Percentiles rank a stretch among this genome's conserved stretches.
phyloP scores from a whole-genome alignment of 2,797 vertebrate genomes.

The Neostethus bicornis region DNA sequence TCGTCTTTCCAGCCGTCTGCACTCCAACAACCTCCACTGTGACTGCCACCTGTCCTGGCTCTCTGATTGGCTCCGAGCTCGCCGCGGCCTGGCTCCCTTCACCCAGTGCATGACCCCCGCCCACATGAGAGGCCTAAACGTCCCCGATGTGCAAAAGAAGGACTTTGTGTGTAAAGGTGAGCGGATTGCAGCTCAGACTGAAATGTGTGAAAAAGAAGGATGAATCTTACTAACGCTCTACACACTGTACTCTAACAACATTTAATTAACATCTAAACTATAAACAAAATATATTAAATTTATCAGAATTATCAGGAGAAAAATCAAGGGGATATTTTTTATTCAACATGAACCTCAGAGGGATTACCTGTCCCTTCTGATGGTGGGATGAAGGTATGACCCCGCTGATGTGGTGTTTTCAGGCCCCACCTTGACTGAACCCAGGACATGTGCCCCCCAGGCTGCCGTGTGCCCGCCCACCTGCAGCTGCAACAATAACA shows the following conservation, averaged over 20 bases:
- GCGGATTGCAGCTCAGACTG: constrained; percentile 15
- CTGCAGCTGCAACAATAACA: constrained; percentile 96
- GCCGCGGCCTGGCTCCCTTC: constrained; percentile 92
- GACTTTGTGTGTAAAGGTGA: constrained; percentile 94
- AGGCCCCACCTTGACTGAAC: constrained; percentile 86
- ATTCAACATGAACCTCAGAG: too few relatives aligned
- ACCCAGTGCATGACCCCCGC: constrained; percentile 96
- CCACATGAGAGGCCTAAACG: constrained; percentile 92
- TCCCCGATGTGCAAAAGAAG: constrained; percentile 96
- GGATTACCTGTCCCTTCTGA: too few relatives aligned
- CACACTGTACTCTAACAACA: too few relatives aligned
- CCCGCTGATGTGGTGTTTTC: too few relatives aligned
- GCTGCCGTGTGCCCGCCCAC: constrained; percentile 89
- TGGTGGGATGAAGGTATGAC: too few relatives aligned
- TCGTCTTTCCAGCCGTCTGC: constrained; percentile 86
- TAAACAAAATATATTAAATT: too few relatives aligned
- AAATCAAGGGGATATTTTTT: too few relatives aligned
- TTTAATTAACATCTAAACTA: too few relatives aligned
- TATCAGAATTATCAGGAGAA: too few relatives aligned
- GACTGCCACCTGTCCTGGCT: constrained; percentile 99
- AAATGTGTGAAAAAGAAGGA: too few relatives aligned
- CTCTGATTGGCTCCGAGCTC: constrained; percentile 94
- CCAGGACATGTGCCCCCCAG: constrained; percentile 88
- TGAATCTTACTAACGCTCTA: too few relatives aligned
- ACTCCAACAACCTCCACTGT: constrained; percentile 96